Percentiles rank a stretch among this genome's conserved stretches.
Conservation (phyloP, 1,140 invertebrate genomes). For the Cyrtorhinus lividipennis region DNA sequence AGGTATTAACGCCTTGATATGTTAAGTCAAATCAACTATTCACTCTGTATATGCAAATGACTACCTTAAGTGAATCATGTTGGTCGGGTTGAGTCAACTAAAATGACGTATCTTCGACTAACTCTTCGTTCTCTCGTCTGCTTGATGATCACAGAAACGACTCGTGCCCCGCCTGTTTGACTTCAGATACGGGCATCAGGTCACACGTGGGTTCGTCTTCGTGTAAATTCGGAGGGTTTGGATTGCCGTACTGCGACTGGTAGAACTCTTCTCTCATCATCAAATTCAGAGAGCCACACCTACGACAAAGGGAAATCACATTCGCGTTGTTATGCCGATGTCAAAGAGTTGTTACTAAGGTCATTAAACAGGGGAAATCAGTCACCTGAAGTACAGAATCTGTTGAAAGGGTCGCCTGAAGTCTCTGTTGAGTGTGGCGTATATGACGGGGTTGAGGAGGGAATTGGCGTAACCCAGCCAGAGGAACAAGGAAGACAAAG, state of each 20-base stretch:
- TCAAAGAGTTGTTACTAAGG: no score
- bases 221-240: slow-evolving; percentile 32
- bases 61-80: no score
- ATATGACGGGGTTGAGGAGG: slow-evolving; percentile 83
- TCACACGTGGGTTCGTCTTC: slow-evolving; percentile 42
- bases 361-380: no score
- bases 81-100: no score
- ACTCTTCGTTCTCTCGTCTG: not conserved
- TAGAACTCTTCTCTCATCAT: slow-evolving; percentile 89
- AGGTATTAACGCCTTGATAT: not conserved
- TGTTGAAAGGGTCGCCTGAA: slow-evolving; percentile 86
- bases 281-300: slow-evolving; percentile 72
- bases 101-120: not conserved
- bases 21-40: no score
- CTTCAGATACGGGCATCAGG: slow-evolving; percentile 17
- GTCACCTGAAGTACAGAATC: slow-evolving; percentile 48
- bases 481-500: slow-evolving; percentile 46
- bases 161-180: slow-evolving; percentile 16
- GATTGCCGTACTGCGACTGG: slow-evolving; percentile 77
- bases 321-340: not conserved
- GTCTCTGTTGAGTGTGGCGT: slow-evolving; percentile 79
- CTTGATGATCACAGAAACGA: slow-evolving; percentile 15
- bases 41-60: not conserved
- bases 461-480: slow-evolving; percentile 93
- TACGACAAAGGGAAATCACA: slow-evolving; percentile 37